A percentile compares a stretch with the other conserved stretches of the same genome.
These are phyloP conservation scores for Eufriesea mexicana DNA, from an alignment of 1,140 invertebrate species.

Conservation along the genomic window DNA sequence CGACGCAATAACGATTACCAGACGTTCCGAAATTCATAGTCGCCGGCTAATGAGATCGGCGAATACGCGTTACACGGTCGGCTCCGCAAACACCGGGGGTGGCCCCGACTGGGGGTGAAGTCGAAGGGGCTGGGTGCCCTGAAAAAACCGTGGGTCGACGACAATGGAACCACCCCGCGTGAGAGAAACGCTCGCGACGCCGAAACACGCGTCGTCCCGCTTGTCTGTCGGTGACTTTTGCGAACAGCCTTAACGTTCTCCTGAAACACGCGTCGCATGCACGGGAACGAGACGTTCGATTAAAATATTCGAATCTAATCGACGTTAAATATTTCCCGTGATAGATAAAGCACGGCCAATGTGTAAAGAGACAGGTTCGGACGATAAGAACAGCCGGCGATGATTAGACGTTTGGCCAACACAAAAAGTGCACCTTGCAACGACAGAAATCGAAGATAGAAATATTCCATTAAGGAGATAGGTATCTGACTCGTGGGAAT, in stretches of 20 bases:
- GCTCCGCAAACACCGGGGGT: slow-evolving; percentile 74
- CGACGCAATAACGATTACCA: slow-evolving; percentile 57
- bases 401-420: neutral
- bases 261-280: no score
- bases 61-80: slow-evolving; percentile 78
- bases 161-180: slow-evolving; percentile 77
- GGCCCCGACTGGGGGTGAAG: slow-evolving; percentile 17
- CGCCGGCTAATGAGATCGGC: slow-evolving; percentile 74
- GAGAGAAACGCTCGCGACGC: slow-evolving; percentile 72
- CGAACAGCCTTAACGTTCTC: slow-evolving; percentile 76
- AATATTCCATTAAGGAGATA: slow-evolving; percentile 8
- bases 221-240: slow-evolving; percentile 82
- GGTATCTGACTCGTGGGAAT: neutral
- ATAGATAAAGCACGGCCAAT: neutral
- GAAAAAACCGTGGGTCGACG: slow-evolving; percentile 61
- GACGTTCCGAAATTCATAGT: slow-evolving; percentile 70
- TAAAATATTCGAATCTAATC: no score
- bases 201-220: slow-evolving; percentile 68
- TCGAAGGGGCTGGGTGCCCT: slow-evolving; percentile 18
- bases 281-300: no score
- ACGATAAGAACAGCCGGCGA: neutral
- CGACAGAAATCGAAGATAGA: neutral
- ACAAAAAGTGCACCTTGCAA: neutral
- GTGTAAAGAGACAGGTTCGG: neutral
- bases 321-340: no score